Percentiles rank a stretch among this genome's conserved stretches.
phyloP scores from a whole-genome alignment of 1,140 invertebrate species.

The Polypedilum vanderplanki region DNA sequence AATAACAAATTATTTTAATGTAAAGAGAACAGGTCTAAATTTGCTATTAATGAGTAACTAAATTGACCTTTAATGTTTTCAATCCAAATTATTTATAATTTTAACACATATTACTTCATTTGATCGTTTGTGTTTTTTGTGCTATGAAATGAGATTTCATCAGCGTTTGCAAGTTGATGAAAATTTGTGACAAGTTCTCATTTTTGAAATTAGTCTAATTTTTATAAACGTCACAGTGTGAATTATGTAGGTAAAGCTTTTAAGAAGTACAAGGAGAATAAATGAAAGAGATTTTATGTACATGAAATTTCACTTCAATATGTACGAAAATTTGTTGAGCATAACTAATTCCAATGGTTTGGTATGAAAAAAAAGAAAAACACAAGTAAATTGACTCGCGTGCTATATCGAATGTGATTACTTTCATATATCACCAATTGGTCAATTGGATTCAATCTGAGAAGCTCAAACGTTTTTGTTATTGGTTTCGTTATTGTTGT shows the following conservation, averaged over 20 bases:
- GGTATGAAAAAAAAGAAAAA: neutral
- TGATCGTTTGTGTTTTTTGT: neutral
- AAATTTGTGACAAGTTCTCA: neutral
- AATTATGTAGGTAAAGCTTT: conserved; percentile 5
- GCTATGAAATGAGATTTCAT: no score
- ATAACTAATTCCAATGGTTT: neutral
- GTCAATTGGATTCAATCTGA: neutral
- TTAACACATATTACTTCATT: conserved; percentile 13
- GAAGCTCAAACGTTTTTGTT: neutral
- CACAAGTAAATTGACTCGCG: conserved; percentile 3
- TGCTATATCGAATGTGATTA: conserved; percentile 12
- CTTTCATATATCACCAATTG: conserved; percentile 10
- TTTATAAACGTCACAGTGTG: neutral
- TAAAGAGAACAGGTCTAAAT: neutral
- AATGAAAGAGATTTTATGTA: neutral
- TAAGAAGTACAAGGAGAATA: neutral
- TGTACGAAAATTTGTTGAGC: neutral
- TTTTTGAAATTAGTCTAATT: neutral
- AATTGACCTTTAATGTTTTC: conserved; percentile 18
- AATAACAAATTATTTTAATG: conserved; percentile 12
- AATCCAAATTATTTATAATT: neutral
- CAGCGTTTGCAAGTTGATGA: neutral
- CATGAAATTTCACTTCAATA: neutral
- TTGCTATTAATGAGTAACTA: conserved; percentile 1
- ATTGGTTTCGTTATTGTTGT: neutral